Evolutionary conservation across 2,113 vertebrate genomes (phyloP), one percentile per base, ranked within the genome.

Genomic region (Halcyon malimbica): DNA sequence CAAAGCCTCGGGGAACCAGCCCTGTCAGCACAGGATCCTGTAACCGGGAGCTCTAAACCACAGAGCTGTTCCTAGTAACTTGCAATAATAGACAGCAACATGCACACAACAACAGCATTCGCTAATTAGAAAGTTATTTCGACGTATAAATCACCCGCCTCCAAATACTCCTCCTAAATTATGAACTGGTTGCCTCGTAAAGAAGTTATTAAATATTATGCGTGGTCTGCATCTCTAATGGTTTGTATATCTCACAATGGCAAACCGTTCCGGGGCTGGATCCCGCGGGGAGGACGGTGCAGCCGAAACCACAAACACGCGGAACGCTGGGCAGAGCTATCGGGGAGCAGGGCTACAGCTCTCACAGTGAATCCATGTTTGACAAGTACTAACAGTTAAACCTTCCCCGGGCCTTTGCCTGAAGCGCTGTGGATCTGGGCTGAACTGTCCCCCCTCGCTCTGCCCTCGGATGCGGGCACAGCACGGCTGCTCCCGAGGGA

Each of bases 381-480:
- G 19, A 46, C n/a, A 23, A 19, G n/a, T 2, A 28, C 53, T 5
- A 25, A 13, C 44, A 62, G 19, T 6, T 16, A 85, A 85, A 79
- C 23, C 53, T 59, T 28, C 73, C 44, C 35, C 4, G 20, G 26
- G 35, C 67, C 88, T 57, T 19, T 33, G 16, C 15, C 1, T 3
- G 15, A 50, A 23, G 31, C 0, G 4, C 80, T 25, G 56, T 2
- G 14, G 26, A 4, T 68, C 16, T 42, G 70, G 70, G 67, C 16
- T 67, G 59, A 44, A 6, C 8, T 10, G 31, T 1, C 44, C 41
- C 57, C 33, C 44, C n/a, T 35, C 26, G 50, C 74, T 56, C 33
- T 4, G 1, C 4, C 18, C 65, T 23, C 25, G 9, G 19, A 10
- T 31, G 17, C n/a, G 33, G 0, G 3, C 54, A 7, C 33, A 5